phyloP scores from a whole-genome alignment of 2,113 vertebrate genomes.

The Notiomystis cincta region DNA sequence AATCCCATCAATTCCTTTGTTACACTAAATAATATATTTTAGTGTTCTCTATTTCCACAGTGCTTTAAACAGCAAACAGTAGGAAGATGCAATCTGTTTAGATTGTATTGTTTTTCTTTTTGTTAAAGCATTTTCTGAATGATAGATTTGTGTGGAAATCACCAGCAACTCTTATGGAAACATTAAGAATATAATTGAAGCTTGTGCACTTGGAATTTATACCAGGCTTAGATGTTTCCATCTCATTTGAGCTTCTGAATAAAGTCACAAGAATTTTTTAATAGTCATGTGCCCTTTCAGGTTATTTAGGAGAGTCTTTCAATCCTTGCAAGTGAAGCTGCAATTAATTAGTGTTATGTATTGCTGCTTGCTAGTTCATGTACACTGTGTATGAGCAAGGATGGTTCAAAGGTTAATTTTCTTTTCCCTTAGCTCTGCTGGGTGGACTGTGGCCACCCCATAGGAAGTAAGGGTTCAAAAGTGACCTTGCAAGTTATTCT shows the following conservation, averaged over 20 bases:
- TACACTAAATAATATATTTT: neutral
- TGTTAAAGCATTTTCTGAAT: neutral
- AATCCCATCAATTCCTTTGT: neutral
- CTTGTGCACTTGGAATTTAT: neutral
- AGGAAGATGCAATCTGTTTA: neutral
- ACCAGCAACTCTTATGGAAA: neutral
- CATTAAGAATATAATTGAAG: neutral
- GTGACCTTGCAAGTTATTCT: conserved; percentile 26
- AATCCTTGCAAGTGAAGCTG: neutral
- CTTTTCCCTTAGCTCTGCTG: neutral
- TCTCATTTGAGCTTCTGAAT: neutral
- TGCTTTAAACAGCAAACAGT: neutral
- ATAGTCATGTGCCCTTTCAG: neutral
- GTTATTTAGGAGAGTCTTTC: neutral
- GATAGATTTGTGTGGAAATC: neutral
- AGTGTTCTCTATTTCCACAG: neutral
- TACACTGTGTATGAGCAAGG: neutral
- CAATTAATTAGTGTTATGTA: neutral
- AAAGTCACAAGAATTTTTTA: neutral
- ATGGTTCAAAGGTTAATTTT: neutral
- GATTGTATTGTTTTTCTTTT: neutral
- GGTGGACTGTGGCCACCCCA: neutral
- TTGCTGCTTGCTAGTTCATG: neutral
- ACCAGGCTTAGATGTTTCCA: neutral
- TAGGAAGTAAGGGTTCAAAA: conserved; percentile 21